Conservation (phyloP, 2,113 vertebrate species). For the Periophthalmus modestus region DNA sequence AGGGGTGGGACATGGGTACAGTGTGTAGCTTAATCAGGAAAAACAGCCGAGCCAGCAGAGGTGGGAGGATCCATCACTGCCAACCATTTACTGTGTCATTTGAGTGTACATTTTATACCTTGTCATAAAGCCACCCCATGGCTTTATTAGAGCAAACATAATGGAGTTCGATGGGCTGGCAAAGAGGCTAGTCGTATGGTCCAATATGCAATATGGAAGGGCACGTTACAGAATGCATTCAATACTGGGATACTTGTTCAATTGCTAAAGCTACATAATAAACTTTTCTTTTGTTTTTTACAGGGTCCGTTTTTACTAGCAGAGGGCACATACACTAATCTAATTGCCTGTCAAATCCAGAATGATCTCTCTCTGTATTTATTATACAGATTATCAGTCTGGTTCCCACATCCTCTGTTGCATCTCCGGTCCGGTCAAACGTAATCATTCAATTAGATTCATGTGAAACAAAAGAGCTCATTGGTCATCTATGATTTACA, state of each 20-base stretch:
- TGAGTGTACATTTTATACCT: neutral
- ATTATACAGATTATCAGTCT: too few relatives aligned
- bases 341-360: too few relatives aligned
- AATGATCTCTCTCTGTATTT: too few relatives aligned
- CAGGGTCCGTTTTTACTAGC: neutral
- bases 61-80: constrained; percentile 6
- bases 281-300: neutral
- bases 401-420: too few relatives aligned
- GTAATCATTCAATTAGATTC: too few relatives aligned
- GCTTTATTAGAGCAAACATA: neutral
- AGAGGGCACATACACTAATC: neutral
- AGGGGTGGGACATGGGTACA: neutral
- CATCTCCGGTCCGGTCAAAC: too few relatives aligned
- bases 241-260: neutral
- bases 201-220: neutral
- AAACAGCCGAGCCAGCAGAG: constrained; percentile 19
- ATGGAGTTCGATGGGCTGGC: neutral
- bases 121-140: neutral
- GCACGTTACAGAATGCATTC: neutral
- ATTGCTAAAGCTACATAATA: too few relatives aligned
- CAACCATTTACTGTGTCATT: constrained; percentile 8
- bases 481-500: too few relatives aligned
- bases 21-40: constrained; percentile 29
- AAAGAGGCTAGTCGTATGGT: neutral
- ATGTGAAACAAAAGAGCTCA: too few relatives aligned